Percentiles rank a stretch among this genome's conserved stretches.
These are phyloP conservation scores for Sinelater perroti DNA, from an alignment of 2,888 invertebrate species.

Conservation along the genomic window DNA sequence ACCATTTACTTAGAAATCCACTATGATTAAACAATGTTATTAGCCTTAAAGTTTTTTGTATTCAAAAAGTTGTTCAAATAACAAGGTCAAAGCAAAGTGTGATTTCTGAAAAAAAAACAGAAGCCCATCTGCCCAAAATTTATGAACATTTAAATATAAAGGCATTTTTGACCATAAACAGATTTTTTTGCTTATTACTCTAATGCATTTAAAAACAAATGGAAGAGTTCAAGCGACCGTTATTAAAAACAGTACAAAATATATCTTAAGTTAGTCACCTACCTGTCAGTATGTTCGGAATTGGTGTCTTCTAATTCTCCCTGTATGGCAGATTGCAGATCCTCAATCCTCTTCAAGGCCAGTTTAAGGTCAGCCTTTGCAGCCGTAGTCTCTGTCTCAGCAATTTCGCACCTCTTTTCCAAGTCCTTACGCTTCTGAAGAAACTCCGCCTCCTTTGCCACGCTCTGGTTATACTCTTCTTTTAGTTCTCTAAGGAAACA, in stretches of 20 bases:
- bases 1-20: too few relatives aligned
- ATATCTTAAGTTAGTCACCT: not conserved
- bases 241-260: too few relatives aligned
- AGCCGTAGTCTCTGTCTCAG: slow-evolving; percentile 75
- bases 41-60: too few relatives aligned
- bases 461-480: slow-evolving; percentile 78
- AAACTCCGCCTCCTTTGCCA: slow-evolving; percentile 79
- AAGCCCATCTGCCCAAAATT: too few relatives aligned
- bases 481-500: slow-evolving; percentile 75
- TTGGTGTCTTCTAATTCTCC: slow-evolving; percentile 78
- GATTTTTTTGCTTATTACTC: too few relatives aligned
- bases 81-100: too few relatives aligned
- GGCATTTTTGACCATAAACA: too few relatives aligned
- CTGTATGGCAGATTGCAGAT: slow-evolving; percentile 91
- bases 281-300: slow-evolving; percentile 74
- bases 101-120: too few relatives aligned
- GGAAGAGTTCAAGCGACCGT: not conserved
- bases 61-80: too few relatives aligned
- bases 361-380: slow-evolving; percentile 84
- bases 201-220: too few relatives aligned
- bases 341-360: slow-evolving; percentile 88
- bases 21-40: too few relatives aligned
- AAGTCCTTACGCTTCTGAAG: slow-evolving; percentile 77
- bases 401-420: slow-evolving; percentile 76
- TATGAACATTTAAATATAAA: not conserved